phyloP scores from a whole-genome alignment of 2,888 invertebrate genomes.

The Anorthoa munda region DNA sequence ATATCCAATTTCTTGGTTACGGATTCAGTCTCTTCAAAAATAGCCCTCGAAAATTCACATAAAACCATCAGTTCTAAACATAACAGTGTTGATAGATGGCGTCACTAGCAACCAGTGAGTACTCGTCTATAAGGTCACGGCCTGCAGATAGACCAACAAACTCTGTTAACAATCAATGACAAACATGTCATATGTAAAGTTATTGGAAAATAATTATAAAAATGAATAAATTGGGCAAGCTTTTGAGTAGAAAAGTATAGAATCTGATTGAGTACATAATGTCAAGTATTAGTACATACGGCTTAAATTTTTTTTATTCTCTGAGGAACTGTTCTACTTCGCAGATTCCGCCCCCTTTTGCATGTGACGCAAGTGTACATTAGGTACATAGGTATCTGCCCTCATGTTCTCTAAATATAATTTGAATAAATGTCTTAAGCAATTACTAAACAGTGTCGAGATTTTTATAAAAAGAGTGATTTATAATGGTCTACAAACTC shows the following conservation, averaged over 20 bases:
- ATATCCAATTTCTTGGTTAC: no score
- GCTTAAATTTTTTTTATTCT: no score
- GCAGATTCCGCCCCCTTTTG: no score
- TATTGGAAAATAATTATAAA: neutral
- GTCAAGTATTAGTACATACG: no score
- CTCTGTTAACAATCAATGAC: conserved; percentile 33
- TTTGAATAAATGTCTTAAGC: no score
- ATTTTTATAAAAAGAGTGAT: no score
- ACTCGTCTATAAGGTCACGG: conserved; percentile 36
- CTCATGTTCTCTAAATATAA: no score
- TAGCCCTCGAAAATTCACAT: neutral
- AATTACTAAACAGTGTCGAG: no score
- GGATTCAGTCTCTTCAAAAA: neutral
- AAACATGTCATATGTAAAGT: conserved; percentile 4
- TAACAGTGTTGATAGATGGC: conserved; percentile 28
- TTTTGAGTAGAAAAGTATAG: neutral
- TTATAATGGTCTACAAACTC: no score
- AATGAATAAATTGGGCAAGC: neutral
- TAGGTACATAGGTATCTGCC: no score
- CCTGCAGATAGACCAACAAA: conserved; percentile 24
- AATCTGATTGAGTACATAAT: neutral
- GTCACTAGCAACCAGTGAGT: conserved; percentile 13
- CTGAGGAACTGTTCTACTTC: no score
- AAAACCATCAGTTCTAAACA: neutral
- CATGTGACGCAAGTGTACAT: no score